phyloP scores from a whole-genome alignment of 2,888 invertebrate species.

The Dryocosmus kuriphilus region DNA sequence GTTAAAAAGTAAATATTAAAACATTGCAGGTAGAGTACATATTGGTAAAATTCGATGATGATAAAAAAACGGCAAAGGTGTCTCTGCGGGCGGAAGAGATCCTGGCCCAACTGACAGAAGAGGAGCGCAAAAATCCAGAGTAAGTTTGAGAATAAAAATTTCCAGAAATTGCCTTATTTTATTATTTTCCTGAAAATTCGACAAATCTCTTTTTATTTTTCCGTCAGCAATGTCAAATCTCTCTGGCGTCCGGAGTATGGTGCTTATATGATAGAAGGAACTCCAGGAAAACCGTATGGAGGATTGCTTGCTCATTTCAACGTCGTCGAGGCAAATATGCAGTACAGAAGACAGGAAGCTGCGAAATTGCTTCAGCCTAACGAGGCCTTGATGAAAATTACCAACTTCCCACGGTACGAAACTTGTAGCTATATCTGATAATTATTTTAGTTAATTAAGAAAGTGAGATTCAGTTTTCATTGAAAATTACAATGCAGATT shows the following conservation, averaged over 20 bases:
- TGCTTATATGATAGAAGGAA: slow-evolving; percentile 99
- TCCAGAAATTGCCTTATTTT: neutral
- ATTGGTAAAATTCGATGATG: slow-evolving; percentile 95
- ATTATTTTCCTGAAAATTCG: too few relatives aligned
- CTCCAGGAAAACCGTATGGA: slow-evolving; percentile 97
- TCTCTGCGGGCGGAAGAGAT: slow-evolving; percentile 91
- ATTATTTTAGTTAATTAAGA: neutral
- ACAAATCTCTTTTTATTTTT: slow-evolving; percentile 4
- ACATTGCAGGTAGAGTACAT: slow-evolving; percentile 91
- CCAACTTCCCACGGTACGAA: slow-evolving; percentile 92
- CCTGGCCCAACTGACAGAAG: slow-evolving; percentile 88
- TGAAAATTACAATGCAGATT: slow-evolving; percentile 80
- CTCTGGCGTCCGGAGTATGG: slow-evolving; percentile 99
- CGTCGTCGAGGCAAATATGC: slow-evolving; percentile 99
- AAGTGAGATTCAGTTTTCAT: neutral
- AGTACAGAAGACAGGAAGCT: slow-evolving; percentile 90
- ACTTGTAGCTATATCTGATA: slow-evolving; percentile 22
- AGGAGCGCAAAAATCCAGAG: slow-evolving; percentile 88
- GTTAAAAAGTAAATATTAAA: neutral
- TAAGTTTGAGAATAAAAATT: slow-evolving; percentile 73
- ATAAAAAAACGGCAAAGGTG: slow-evolving; percentile 89
- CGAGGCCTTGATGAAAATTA: slow-evolving; percentile 93
- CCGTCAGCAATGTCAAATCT: slow-evolving; percentile 83
- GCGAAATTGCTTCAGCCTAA: slow-evolving; percentile 86
- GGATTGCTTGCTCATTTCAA: slow-evolving; percentile 97